Conservation (phyloP, 2,888 invertebrate species). For the Amphipyra berbera region DNA sequence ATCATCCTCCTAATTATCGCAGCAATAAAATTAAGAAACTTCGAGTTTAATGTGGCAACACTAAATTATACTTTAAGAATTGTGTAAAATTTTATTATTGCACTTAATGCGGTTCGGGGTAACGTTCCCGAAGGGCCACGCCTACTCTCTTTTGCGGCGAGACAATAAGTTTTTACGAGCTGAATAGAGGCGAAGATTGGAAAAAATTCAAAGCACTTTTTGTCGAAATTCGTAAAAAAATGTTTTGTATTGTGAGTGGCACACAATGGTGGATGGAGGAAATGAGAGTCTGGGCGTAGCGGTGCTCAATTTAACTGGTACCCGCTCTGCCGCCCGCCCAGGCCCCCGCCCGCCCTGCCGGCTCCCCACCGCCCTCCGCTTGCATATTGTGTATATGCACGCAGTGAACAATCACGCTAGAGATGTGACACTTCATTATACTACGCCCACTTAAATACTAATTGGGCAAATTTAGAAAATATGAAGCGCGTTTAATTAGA, state of each 20-base stretch:
- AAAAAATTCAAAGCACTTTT: constrained; percentile 88
- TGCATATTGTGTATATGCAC: constrained; percentile 71
- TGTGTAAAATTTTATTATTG: constrained; percentile 72
- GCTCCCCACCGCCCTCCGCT: constrained; percentile 20
- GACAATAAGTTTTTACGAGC: constrained; percentile 85
- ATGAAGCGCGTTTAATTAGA: constrained; percentile 20
- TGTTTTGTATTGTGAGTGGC: constrained; percentile 89
- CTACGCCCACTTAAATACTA: constrained; percentile 42
- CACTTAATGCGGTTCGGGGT: constrained; percentile 65
- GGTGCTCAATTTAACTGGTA: constrained; percentile 87
- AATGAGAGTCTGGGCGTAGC: constrained; percentile 88
- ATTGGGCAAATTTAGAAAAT: constrained; percentile 38
- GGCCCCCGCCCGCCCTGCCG: constrained; percentile 44
- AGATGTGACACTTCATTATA: constrained; percentile 66
- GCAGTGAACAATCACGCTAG: constrained; percentile 72
- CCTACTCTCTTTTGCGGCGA: constrained; percentile 77
- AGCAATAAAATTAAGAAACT: constrained; percentile 84
- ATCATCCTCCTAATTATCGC: constrained; percentile 83
- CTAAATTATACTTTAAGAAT: constrained; percentile 75
- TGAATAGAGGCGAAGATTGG: constrained; percentile 88
- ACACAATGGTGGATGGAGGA: constrained; percentile 87
- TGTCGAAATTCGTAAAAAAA: constrained; percentile 88
- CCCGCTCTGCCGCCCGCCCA: constrained; percentile 66
- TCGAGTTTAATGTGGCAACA: constrained; percentile 68
- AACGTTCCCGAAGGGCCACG: constrained; percentile 63